Conservation (phyloP, 2,888 invertebrate genomes). For the Tupiocoris notatus region DNA sequence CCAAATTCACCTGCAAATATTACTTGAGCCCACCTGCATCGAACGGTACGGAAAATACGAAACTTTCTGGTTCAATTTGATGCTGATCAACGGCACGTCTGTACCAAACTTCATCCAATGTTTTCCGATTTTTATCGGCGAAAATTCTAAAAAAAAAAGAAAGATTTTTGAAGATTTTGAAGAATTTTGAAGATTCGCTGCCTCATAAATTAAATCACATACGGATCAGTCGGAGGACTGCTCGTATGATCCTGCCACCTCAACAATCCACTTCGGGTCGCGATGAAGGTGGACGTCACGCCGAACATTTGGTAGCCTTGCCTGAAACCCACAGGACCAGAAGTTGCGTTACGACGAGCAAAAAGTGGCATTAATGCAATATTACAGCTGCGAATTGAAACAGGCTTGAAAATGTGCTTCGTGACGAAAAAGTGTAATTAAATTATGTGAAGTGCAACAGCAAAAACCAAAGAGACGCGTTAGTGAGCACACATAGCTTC, state of each 20-base stretch:
- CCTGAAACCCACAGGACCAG: slow-evolving; percentile 59
- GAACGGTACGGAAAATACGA: slow-evolving; percentile 85
- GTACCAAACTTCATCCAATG: slow-evolving; percentile 88
- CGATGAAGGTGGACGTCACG: slow-evolving; percentile 80
- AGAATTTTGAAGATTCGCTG: no score
- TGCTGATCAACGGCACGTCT: slow-evolving; percentile 88
- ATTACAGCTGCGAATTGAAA: no score
- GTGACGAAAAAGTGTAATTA: no score
- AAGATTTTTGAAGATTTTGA: no score
- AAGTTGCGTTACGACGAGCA: neutral
- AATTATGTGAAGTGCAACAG: no score
- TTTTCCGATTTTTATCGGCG: slow-evolving; percentile 73
- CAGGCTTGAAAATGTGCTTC: no score
- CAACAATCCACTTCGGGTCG: slow-evolving; percentile 83
- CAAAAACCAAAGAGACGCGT: no score
- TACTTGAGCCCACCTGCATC: slow-evolving; percentile 56
- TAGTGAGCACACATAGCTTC: no score
- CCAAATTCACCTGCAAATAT: no score
- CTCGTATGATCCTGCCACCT: slow-evolving; percentile 76
- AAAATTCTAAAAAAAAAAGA: slow-evolving; percentile 67
- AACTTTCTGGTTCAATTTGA: slow-evolving; percentile 80
- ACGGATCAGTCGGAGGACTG: slow-evolving; percentile 43
- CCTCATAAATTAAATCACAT: no score
- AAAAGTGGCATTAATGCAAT: no score
- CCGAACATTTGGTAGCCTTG: slow-evolving; percentile 86